Evolutionary conservation across 1,140 invertebrate genomes (phyloP), one percentile per base, ranked within the genome.

Genomic region (Sarcophaga bullata): DNA sequence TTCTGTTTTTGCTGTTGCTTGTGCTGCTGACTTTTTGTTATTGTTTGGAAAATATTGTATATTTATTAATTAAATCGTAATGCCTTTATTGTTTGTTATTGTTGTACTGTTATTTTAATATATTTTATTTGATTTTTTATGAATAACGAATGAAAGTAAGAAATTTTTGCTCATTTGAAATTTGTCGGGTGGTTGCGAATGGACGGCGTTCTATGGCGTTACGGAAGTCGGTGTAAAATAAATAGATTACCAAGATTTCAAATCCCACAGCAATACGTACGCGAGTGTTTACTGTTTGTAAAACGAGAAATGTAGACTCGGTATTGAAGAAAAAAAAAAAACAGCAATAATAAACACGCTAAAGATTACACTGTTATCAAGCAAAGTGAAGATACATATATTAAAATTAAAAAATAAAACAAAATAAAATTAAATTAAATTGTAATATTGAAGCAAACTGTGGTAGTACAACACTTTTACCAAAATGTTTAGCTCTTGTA

Each of bases 401-500:
- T 73, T 73, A 15, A 46, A 73, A 73, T 46, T 15, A 2, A 73
- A 9, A 19, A 25, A n/a, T n/a, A n/a, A 25, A 73, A 8, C 0
- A 73, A 7, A 73, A 25, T 73, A 3, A 19, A 10, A 73, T 46
- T 46, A 25, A 78, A 78, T 50, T 50, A 78, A 37, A 68, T 68
- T 19, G 11, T 68, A 19, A 68, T 19, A 78, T n/a, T 75, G 11
- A 73, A 73, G 6, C 15, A 73, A 49, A n/a, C 13, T n/a, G 37
- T 25, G 48, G 48, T n/a, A 76, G n/a, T 75, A 68, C 75, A 81
- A 62, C 81, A 75, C 58, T 78, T 83, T 13, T 19, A 73, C 0
- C 7, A 81, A 68, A 73, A 88, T 88, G 87, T 88, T 85, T 82
- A 87, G 85, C 78, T 84, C 85, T 10, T 84, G 81, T 72, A 84